Conservation (phyloP, 2,113 vertebrate genomes). For the Coturnix japonica region DNA sequence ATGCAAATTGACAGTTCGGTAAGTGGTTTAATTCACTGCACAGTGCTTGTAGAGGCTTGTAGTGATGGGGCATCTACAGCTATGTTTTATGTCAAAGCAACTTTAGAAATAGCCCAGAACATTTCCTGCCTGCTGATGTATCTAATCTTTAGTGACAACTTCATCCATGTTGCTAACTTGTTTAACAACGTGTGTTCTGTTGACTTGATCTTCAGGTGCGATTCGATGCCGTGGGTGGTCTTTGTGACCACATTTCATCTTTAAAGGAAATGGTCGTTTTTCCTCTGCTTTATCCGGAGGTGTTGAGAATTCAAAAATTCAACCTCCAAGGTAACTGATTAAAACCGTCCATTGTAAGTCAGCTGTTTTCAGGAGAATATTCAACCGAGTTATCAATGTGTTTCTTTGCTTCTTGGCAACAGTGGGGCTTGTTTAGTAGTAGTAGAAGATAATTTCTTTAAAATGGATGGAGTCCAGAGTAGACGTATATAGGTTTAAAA, state of each 20-base stretch:
- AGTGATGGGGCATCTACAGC: fast-evolving
- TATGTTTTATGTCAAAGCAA: background rate
- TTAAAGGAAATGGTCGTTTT: conserved; percentile 97
- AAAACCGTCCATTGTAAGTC: background rate
- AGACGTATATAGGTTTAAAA: background rate
- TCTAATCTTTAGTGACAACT: background rate
- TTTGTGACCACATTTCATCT: conserved; percentile 88
- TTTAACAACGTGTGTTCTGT: background rate
- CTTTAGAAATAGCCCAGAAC: background rate
- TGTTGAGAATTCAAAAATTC: conserved; percentile 95
- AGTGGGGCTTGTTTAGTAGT: background rate
- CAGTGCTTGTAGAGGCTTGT: background rate
- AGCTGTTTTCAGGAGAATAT: background rate
- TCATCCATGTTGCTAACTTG: background rate
- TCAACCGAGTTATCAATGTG: background rate
- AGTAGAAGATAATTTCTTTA: background rate
- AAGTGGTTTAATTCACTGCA: conserved; percentile 38
- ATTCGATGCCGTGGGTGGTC: conserved; percentile 91
- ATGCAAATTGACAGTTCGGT: conserved; percentile 92
- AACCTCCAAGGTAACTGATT: conserved; percentile 89
- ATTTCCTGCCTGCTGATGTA: background rate
- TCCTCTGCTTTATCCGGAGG: conserved; percentile 94
- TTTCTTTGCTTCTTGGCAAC: background rate
- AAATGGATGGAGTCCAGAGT: background rate
- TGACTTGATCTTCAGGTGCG: conserved; percentile 78